Base-by-base conservation (phyloP, 2,888 invertebrate genomes). In the Ennomos quercinarius region DNA sequence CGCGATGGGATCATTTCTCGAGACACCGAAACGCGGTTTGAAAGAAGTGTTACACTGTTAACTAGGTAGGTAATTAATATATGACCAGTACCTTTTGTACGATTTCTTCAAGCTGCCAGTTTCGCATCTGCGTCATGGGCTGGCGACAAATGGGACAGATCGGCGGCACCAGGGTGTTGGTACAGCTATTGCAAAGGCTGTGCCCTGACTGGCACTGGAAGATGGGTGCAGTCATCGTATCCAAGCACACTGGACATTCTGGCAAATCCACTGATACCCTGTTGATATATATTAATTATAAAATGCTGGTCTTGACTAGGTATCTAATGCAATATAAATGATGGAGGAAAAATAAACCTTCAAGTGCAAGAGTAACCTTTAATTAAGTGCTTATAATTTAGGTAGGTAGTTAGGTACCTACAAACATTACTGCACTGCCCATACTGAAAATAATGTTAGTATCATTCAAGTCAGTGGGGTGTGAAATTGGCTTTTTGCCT, bases 161-260 rank as follows among this genome's bases (percentile, higher is more conserved):
- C 0, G 89, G 81, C 9, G 89, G 87, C 41, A 71, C 47, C 54
- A 92, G 71, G 35, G 61, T 77, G 38, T 64, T 68, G 2, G 88
- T 89, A 68, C 91, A 91, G 0, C 63, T 63, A 64, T 80, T 77
- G 70, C 91, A 92, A 17, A 92, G 74, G 60, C 91, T 91, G 70
- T 92, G 91, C 3, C 91, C 91, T 0, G 87, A 84, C 57, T 84
- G 81, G 68, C 91, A 92, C 66, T 88, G 88, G 65, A 72, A 91
- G 67, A 91, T 91, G 5, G 91, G 91, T 9, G 83, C 80, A 1
- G 79, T 77, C 89, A 91, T 87, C 0, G 74, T 74, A 4, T 90
- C 87, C 76, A 86, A 41, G 65, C 91, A 91, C 10, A 90, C 87
- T 1, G 90, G 91, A 66, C 91, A 91, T 72, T 90, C 88, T n/a